These are phyloP conservation scores for Corynorhinus townsendii DNA, from an alignment of 2,113 vertebrate genomes.

Conservation along the genomic window DNA sequence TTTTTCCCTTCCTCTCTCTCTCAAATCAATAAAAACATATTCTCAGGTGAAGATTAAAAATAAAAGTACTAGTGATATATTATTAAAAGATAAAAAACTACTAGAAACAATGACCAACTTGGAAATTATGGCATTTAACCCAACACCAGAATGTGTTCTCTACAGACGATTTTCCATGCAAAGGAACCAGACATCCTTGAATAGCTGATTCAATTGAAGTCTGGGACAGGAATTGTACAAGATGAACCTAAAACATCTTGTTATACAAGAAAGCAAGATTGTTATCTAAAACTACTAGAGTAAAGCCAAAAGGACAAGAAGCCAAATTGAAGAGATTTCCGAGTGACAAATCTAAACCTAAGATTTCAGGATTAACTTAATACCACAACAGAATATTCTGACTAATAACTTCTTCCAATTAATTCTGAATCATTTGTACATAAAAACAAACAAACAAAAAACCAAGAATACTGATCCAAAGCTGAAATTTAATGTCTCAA, in stretches of 20 bases:
- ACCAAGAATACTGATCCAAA: background rate
- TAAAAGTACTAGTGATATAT: background rate
- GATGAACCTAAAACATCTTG: background rate
- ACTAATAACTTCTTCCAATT: slow-evolving; percentile 8
- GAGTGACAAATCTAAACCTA: background rate
- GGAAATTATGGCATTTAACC: background rate
- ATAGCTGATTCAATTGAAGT: background rate
- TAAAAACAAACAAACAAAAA: background rate
- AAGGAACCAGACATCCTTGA: background rate
- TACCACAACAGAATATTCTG: background rate
- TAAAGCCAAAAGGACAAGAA: background rate
- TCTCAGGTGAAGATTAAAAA: background rate
- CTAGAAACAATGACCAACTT: background rate
- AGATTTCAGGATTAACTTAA: slow-evolving; percentile 22
- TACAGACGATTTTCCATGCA: background rate
- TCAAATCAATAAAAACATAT: background rate
- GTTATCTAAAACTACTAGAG: background rate
- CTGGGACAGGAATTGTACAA: background rate
- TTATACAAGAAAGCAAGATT: background rate
- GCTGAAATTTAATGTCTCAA: background rate
- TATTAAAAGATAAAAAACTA: background rate
- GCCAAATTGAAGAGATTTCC: background rate
- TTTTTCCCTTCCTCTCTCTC: background rate
- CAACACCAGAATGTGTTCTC: background rate
- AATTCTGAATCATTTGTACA: background rate